phyloP scores from a whole-genome alignment of 2,797 vertebrate species.

The Sebastes iracundus region DNA sequence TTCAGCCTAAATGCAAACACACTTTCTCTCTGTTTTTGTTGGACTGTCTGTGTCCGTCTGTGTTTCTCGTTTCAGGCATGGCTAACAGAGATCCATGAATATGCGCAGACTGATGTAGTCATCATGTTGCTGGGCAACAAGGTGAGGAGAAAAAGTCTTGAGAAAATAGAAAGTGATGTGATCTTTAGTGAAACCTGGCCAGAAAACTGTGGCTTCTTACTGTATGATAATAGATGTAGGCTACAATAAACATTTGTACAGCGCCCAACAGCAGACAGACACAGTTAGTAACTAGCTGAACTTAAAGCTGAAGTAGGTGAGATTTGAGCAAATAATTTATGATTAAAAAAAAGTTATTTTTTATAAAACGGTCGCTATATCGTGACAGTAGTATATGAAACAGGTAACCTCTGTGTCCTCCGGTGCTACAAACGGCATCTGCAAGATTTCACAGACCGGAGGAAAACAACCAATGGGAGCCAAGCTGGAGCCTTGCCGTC shows the following conservation, averaged over 20 bases:
- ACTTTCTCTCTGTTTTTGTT: neutral
- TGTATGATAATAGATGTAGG: neutral
- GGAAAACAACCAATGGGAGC: too few species aligned
- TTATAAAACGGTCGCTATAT: too few species aligned
- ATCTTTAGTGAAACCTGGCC: neutral
- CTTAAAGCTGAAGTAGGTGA: too few species aligned
- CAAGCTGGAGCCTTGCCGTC: too few species aligned
- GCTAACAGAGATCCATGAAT: conserved; percentile 96
- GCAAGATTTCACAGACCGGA: too few species aligned
- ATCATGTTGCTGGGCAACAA: conserved; percentile 99
- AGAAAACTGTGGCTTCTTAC: neutral
- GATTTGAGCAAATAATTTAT: too few species aligned
- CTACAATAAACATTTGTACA: neutral
- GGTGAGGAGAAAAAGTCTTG: conserved; percentile 79
- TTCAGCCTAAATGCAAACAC: neutral
- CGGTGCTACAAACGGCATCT: too few species aligned
- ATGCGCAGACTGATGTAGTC: conserved; percentile 93
- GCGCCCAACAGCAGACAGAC: neutral
- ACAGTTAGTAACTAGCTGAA: too few species aligned
- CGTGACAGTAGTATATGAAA: too few species aligned
- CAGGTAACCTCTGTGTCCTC: too few species aligned
- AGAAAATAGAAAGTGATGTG: neutral
- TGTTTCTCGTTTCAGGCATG: conserved; percentile 85
- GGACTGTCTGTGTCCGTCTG: neutral
- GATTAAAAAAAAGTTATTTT: too few species aligned